A percentile compares a stretch with the other conserved stretches of the same genome.
These are phyloP conservation scores for Rosalia funebris DNA, from an alignment of 2,888 invertebrate genomes.

Conservation along the genomic window DNA sequence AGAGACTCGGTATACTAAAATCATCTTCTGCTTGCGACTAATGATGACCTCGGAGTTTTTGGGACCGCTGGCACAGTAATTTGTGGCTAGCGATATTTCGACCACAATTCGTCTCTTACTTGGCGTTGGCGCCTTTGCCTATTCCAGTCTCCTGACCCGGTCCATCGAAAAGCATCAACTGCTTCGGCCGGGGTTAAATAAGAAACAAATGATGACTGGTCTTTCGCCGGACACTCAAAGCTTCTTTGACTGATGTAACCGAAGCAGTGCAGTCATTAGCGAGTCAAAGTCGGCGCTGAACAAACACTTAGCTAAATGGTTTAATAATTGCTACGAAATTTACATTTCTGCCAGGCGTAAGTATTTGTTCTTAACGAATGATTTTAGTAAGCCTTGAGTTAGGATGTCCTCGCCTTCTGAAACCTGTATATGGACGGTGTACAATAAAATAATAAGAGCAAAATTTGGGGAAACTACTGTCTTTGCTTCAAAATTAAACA, in stretches of 20 bases:
- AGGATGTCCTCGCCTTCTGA: too few relatives aligned
- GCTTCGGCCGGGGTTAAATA: conserved; percentile 27
- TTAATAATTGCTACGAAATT: conserved; percentile 15
- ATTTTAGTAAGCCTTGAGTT: too few relatives aligned
- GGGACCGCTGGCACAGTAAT: conserved; percentile 28
- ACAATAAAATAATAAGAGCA: too few relatives aligned
- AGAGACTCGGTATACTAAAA: too few relatives aligned
- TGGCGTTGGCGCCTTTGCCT: conserved; percentile 35
- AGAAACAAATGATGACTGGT: conserved; percentile 27
- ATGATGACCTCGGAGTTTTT: conserved; percentile 10
- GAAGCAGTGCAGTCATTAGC: conserved; percentile 14
- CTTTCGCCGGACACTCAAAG: conserved; percentile 12
- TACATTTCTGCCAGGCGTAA: neutral
- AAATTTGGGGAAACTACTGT: too few relatives aligned
- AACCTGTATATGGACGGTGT: too few relatives aligned
- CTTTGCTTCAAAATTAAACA: too few relatives aligned
- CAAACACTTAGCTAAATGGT: conserved; percentile 26
- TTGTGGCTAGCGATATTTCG: conserved; percentile 30
- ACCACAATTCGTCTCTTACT: conserved; percentile 25
- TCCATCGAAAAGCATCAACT: conserved; percentile 24
- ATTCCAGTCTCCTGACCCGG: conserved; percentile 28
- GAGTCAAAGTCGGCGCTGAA: conserved; percentile 24
- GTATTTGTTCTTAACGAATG: neutral
- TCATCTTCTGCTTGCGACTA: too few relatives aligned
- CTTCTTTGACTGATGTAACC: conserved; percentile 22